Conservation (phyloP, 2,113 vertebrate species). For the Aegithalos caudatus region DNA sequence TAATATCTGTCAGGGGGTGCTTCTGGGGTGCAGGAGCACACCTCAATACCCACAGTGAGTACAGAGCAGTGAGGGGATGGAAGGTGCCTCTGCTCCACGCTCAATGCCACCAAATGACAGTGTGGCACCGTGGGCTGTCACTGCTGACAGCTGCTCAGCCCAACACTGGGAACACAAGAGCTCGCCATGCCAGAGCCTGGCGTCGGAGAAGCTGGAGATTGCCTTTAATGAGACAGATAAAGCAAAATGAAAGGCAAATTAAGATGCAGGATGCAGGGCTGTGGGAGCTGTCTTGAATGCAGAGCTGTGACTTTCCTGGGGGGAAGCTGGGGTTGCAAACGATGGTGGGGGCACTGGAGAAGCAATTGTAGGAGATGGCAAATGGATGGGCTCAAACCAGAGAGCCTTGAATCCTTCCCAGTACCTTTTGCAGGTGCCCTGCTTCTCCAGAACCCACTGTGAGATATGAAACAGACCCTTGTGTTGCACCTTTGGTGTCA, state of each 20-base stretch:
- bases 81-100: background rate
- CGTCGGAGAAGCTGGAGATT: background rate
- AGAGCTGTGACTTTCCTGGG: background rate
- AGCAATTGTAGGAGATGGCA: background rate
- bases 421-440: background rate
- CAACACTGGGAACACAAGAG: background rate
- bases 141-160: background rate
- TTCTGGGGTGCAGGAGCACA: background rate
- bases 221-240: constrained; percentile 8
- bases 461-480: background rate
- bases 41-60: accelerated
- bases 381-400: background rate
- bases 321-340: background rate
- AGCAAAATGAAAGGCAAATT: background rate
- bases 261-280: background rate
- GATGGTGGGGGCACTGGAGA: background rate
- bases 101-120: background rate
- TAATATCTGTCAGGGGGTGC: background rate
- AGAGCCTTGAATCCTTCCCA: background rate
- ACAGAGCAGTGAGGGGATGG: background rate
- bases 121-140: background rate
- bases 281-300: background rate
- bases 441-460: background rate
- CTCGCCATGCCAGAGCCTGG: background rate
- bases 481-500: background rate